These are phyloP conservation scores for Delphinus delphis DNA, from an alignment of 2,113 vertebrate species.

Conservation along the genomic window DNA sequence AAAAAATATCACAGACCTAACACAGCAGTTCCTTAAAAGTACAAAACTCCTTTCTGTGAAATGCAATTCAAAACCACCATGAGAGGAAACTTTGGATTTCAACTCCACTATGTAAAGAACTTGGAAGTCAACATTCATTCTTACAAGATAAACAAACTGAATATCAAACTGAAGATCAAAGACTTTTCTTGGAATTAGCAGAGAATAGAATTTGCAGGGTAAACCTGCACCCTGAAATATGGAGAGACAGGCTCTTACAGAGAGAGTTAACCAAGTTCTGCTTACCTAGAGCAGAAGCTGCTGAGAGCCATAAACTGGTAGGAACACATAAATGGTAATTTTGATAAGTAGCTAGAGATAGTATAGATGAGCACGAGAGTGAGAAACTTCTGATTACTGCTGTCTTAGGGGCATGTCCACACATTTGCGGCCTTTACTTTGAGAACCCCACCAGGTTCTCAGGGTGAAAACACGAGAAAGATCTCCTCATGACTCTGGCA, in stretches of 20 bases:
- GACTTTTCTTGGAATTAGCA: background rate
- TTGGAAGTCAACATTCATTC: background rate
- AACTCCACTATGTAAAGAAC: background rate
- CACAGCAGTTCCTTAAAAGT: background rate
- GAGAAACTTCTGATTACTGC: background rate
- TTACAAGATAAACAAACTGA: background rate
- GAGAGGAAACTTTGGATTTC: background rate
- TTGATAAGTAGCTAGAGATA: background rate
- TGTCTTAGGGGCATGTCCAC: too few relatives aligned
- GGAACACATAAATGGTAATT: background rate
- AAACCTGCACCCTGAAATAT: background rate
- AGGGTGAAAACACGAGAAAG: background rate
- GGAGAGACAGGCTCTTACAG: background rate
- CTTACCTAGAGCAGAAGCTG: background rate
- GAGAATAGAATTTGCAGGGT: background rate
- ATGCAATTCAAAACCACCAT: background rate
- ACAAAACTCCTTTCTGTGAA: background rate
- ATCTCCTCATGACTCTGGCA: background rate
- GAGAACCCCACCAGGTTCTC: background rate
- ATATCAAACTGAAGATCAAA: background rate
- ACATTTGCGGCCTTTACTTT: background rate
- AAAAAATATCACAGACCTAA: background rate
- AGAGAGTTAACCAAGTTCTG: accelerated
- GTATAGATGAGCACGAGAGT: background rate
- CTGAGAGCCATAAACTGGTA: background rate